Evolutionary conservation across 2,797 vertebrate species (phyloP).

Genomic region (Mallotus villosus): DNA sequence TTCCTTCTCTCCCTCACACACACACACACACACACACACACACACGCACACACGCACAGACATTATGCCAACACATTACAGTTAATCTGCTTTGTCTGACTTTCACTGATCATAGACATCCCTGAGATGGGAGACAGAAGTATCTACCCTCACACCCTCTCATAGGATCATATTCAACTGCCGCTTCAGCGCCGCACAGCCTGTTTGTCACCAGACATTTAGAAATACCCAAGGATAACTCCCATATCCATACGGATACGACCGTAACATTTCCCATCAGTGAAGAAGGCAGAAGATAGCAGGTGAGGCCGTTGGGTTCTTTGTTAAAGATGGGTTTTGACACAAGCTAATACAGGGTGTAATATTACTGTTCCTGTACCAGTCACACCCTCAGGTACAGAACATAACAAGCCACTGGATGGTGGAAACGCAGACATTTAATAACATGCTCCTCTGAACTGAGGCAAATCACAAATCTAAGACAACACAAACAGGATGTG

Average conservation of each 20-base stretch:
- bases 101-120: neutral
- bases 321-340: conserved; percentile 24
- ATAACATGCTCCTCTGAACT: conserved; percentile 36
- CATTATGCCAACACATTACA: neutral
- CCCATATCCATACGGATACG: too few species aligned
- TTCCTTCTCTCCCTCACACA: conserved; percentile 18
- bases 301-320: neutral
- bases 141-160: neutral
- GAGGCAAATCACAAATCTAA: neutral
- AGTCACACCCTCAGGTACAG: conserved; percentile 52
- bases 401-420: conserved; percentile 56
- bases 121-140: neutral
- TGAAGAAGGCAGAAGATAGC: too few species aligned
- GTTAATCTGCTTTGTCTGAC: conserved; percentile 1
- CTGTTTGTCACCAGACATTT: neutral
- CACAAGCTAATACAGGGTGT: conserved; percentile 41
- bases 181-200: neutral
- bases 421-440: conserved; percentile 43
- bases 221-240: neutral
- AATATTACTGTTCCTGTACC: conserved; percentile 48
- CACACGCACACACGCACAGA: conserved; percentile 4
- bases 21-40: conserved; percentile 4
- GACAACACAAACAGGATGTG: conserved; percentile 24
- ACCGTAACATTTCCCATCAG: too few species aligned
- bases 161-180: neutral